phyloP scores from a whole-genome alignment of 35 echinoderm and acorn worm species.

The Lytechinus pictus region DNA sequence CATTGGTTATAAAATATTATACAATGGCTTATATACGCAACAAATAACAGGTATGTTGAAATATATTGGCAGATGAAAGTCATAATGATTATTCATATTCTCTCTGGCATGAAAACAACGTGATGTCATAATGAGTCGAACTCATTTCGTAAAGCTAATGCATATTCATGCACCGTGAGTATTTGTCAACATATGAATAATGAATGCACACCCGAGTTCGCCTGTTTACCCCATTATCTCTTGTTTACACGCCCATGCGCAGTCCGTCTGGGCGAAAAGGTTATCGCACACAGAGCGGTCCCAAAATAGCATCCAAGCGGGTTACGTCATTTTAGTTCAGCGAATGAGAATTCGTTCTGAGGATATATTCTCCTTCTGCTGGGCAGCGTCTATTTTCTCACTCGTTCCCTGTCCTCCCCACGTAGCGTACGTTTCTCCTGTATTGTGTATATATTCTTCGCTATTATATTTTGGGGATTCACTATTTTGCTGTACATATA shows the following conservation, averaged over 20 bases:
- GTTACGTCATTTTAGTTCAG: neutral
- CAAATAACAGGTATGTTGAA: neutral
- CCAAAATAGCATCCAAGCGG: neutral
- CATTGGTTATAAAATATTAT: neutral
- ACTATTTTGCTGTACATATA: slow-evolving; percentile 24
- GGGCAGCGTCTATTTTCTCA: neutral
- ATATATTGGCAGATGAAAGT: neutral
- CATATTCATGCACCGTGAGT: neutral
- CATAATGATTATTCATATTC: neutral
- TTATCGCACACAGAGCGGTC: neutral
- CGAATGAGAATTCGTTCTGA: slow-evolving; percentile 23
- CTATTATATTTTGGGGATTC: neutral
- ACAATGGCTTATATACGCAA: neutral
- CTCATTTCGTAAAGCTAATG: neutral
- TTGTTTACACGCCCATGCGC: slow-evolving; percentile 21
- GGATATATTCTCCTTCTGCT: slow-evolving; percentile 9
- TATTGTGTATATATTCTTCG: neutral
- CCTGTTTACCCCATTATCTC: neutral
- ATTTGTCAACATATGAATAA: neutral
- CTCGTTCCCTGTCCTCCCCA: neutral
- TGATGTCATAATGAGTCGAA: neutral
- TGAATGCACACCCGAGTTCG: neutral
- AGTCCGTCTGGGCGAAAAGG: neutral
- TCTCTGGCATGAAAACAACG: neutral
- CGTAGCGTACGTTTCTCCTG: neutral